Base-by-base conservation (phyloP, 2,888 invertebrate species). In the Orthosia incerta region DNA sequence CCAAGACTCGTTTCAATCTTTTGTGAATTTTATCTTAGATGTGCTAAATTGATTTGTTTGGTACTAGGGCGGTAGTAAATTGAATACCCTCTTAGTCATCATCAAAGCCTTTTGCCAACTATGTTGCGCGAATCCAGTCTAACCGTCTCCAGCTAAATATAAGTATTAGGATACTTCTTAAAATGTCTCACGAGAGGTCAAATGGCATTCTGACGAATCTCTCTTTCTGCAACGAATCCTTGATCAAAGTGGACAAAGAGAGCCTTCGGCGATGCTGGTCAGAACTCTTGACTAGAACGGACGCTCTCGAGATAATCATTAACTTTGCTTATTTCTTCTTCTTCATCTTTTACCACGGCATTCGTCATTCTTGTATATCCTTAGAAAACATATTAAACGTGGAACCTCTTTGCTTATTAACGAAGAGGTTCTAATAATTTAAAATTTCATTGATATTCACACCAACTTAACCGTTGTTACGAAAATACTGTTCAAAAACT, bases 401-500 rank as follows among this genome's bases (percentile, higher is more conserved):
- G 4, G 53, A 53, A 53, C 20, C 20, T 53, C 3, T 12, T n/a
- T 51, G 0, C 20, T 53, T 20, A 53, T 7, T 9, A 20, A 5
- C 2, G 39, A 76, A 5, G 12, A 51, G 18, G 16, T 68, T 18
- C 12, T 16, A 39, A 55, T 60, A 77, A 45, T 20, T 69, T 18
- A 62, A 53, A 4, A 74, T 48, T 53, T 68, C 1, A 79, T 74
- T 23, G 18, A 66, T 55, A 60, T 39, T 48, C 23, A 48, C 13
- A 60, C 50, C 26, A 26, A 53, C 18, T 13, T 18, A 57, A 15
- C 31, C 2, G 39, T 48, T 20, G 26, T 20, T 16, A 45, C 11
- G 15, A 51, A 62, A 80, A 67, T 68, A 23, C 13, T 31, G 4
- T 26, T 26, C 5, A 26, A 80, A 67, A 74, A 53, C 67, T 79